A percentile compares a stretch with the other conserved stretches of the same genome.
Conservation (phyloP, 2,888 invertebrate genomes). For the Hirudinaria manillensis region DNA sequence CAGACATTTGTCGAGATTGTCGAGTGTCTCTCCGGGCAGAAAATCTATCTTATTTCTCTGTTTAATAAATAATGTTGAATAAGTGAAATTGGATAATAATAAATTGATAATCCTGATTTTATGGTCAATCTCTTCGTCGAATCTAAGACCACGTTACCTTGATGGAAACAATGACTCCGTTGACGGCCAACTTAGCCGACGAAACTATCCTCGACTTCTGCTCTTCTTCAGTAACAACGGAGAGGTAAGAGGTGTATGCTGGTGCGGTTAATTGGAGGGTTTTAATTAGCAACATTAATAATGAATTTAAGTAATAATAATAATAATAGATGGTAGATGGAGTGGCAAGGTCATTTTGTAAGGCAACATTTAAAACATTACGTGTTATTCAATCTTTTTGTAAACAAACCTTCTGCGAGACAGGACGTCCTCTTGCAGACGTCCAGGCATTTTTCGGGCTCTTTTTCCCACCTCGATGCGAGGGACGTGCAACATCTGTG, state of each 20-base stretch:
- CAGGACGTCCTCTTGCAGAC: constrained; percentile 53
- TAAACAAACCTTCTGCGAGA: constrained; percentile 41
- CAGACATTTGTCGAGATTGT: not conserved
- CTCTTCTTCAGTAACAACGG: constrained; percentile 11
- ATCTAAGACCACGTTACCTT: constrained; percentile 42
- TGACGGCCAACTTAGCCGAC: constrained; percentile 48
- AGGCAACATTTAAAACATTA: no score
- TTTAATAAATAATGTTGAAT: constrained; percentile 2
- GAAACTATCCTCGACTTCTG: constrained; percentile 43
- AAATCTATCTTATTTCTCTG: constrained; percentile 10
- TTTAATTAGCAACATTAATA: no score
- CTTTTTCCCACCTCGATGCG: constrained; percentile 61
- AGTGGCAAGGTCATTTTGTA: no score
- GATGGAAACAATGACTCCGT: constrained; percentile 45
- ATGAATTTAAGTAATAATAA: no score
- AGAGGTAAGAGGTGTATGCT: constrained; percentile 4
- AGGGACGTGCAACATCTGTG: constrained; percentile 65
- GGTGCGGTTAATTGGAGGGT: not conserved
- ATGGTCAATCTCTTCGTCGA: not conserved
- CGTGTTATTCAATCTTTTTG: constrained; percentile 25
- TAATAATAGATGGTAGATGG: no score
- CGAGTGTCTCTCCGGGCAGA: not conserved
- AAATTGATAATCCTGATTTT: not conserved
- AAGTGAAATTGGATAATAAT: not conserved
- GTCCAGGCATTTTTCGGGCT: constrained; percentile 58